Percentiles rank a stretch among this genome's conserved stretches.
Evolutionary conservation across 2,113 vertebrate genomes (phyloP).

Genomic region (Labeo catla): DNA sequence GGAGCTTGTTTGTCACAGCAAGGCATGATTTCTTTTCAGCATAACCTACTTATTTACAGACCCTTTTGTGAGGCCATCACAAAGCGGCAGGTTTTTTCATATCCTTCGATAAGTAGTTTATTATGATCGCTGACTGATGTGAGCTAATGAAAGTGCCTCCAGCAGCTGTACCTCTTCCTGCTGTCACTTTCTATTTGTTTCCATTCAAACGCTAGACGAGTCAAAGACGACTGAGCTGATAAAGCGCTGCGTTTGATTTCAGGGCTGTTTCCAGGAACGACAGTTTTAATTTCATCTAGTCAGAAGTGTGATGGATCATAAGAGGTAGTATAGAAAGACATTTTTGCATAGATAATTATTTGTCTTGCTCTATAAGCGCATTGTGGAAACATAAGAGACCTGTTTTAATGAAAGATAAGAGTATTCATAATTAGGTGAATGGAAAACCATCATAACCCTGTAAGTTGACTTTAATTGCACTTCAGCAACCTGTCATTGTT

Average conservation of each 20-base stretch:
- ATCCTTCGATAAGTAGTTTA: constrained; percentile 29
- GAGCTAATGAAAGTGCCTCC: constrained; percentile 22
- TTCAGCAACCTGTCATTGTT: background rate
- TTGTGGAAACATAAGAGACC: background rate
- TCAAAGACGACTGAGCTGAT: constrained; percentile 1
- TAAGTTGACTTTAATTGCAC: background rate
- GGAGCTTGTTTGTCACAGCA: background rate
- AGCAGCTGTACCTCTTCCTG: background rate
- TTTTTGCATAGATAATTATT: constrained; percentile 12
- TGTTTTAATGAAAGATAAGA: background rate
- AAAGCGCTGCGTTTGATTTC: background rate
- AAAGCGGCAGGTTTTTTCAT: constrained; percentile 11
- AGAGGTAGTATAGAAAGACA: background rate
- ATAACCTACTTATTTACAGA: background rate
- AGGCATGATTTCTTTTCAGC: background rate
- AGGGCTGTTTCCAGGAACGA: background rate
- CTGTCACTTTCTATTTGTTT: constrained; percentile 38
- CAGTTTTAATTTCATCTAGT: background rate
- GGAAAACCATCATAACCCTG: background rate
- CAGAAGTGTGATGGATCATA: background rate
- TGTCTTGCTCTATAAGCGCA: background rate
- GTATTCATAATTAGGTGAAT: background rate
- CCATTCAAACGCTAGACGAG: constrained; percentile 5
- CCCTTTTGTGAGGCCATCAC: background rate
- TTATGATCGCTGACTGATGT: background rate